Percentiles rank a stretch among this genome's conserved stretches.
These are phyloP conservation scores for Rhabdophis nuchalis DNA, from an alignment of 2,797 vertebrate species.

Conservation along the genomic window DNA sequence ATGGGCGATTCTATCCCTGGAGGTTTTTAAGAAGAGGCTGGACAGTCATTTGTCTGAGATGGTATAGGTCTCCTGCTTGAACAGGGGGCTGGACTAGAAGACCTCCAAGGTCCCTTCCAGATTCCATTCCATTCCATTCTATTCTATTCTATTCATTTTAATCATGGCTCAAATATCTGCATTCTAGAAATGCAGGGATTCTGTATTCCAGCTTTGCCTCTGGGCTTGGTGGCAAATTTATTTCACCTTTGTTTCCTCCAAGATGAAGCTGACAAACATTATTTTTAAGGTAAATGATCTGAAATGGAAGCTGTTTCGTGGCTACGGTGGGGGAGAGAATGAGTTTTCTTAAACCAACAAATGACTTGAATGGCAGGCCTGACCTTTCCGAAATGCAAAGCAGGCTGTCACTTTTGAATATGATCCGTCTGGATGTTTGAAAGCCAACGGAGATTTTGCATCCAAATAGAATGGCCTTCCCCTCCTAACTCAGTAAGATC, in stretches of 20 bases:
- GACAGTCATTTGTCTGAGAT: no score
- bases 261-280: not conserved
- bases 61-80: no score
- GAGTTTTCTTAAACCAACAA: not conserved
- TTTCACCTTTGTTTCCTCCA: not conserved
- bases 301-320: not conserved
- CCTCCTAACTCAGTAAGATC: not conserved
- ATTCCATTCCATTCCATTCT: no score
- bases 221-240: no score
- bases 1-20: no score
- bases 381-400: not conserved
- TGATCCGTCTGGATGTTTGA: not conserved
- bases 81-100: no score
- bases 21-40: no score
- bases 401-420: not conserved
- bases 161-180: not conserved
- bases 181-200: not conserved
- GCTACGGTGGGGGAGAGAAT: no score
- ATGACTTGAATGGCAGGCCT: constrained; percentile 8
- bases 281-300: not conserved
- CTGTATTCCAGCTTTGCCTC: not conserved
- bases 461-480: not conserved
- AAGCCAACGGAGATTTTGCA: not conserved
- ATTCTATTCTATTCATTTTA: not conserved
- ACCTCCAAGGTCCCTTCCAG: no score